A percentile compares a stretch with the other conserved stretches of the same genome.
phyloP scores from a whole-genome alignment of 2,888 invertebrate species.

The Drosophila buzzatii region DNA sequence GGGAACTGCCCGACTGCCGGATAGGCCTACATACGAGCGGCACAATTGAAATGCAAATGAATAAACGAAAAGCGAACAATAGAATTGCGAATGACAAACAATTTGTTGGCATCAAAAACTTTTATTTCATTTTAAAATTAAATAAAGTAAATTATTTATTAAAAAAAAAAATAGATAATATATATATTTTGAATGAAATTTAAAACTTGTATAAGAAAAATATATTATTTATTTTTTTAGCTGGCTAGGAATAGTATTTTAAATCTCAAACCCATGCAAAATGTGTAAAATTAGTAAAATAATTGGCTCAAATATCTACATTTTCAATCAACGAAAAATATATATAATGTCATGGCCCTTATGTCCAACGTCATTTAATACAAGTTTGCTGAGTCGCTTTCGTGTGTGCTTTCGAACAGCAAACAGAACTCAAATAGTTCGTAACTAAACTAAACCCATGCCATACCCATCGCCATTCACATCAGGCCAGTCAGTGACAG shows the following conservation, averaged over 20 bases:
- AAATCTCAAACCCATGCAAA: too few relatives aligned
- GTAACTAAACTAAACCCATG: background rate
- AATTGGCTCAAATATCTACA: background rate
- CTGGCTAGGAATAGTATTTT: too few relatives aligned
- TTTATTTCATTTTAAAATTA: background rate
- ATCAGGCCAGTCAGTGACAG: slow-evolving; percentile 5
- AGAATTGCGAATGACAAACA: background rate
- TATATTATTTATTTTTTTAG: too few relatives aligned
- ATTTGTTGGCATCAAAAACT: slow-evolving; percentile 6
- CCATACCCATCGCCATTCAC: background rate
- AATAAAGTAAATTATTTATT: background rate
- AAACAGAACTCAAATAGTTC: slow-evolving; percentile 13
- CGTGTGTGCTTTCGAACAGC: background rate
- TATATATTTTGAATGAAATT: too few relatives aligned
- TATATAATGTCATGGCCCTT: background rate
- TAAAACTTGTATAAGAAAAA: too few relatives aligned
- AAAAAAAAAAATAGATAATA: background rate
- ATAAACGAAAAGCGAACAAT: slow-evolving; percentile 8
- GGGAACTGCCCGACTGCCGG: background rate
- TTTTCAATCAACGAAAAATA: background rate
- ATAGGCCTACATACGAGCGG: background rate
- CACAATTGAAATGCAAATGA: slow-evolving; percentile 16
- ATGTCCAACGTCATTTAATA: background rate
- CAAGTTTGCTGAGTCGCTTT: background rate
- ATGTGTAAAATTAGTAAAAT: background rate